phyloP scores from a whole-genome alignment of 2,888 invertebrate genomes.

The Abscondita cerata region DNA sequence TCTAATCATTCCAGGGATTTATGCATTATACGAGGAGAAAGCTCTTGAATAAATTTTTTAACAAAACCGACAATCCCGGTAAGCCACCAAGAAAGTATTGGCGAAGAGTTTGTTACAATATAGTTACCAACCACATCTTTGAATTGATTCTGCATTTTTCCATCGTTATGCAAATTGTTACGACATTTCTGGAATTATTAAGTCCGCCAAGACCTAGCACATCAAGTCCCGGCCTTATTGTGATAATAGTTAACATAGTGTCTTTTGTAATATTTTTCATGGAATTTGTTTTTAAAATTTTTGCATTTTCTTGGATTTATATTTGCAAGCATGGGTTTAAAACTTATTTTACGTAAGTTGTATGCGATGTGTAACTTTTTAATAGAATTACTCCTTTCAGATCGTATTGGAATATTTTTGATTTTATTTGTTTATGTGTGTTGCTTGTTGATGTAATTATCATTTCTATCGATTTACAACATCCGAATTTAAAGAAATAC shows the following conservation, averaged over 20 bases:
- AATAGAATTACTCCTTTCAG: constrained; percentile 36
- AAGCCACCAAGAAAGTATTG: constrained; percentile 53
- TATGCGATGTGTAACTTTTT: background rate
- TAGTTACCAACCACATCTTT: constrained; percentile 52
- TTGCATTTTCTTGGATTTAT: constrained; percentile 56
- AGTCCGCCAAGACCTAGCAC: constrained; percentile 17
- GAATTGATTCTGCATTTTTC: constrained; percentile 13
- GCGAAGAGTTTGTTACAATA: constrained; percentile 56
- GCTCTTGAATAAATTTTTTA: constrained; percentile 46
- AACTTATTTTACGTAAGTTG: constrained; percentile 53
- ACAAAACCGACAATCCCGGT: constrained; percentile 22
- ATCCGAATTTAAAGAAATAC: constrained; percentile 3
- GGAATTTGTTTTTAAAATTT: constrained; percentile 45
- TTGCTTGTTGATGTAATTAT: constrained; percentile 50
- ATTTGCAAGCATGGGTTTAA: constrained; percentile 58
- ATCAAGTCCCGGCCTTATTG: background rate
- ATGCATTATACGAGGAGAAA: constrained; percentile 60
- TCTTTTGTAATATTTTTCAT: constrained; percentile 33
- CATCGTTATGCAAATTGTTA: constrained; percentile 57
- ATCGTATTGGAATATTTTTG: constrained; percentile 67
- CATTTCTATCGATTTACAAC: constrained; percentile 12
- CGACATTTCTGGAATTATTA: background rate
- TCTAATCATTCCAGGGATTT: constrained; percentile 50
- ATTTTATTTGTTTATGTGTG: constrained; percentile 62
- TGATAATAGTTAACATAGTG: constrained; percentile 4